Base-by-base conservation (phyloP, 2,113 vertebrate genomes). In the Synchiropus splendidus region DNA sequence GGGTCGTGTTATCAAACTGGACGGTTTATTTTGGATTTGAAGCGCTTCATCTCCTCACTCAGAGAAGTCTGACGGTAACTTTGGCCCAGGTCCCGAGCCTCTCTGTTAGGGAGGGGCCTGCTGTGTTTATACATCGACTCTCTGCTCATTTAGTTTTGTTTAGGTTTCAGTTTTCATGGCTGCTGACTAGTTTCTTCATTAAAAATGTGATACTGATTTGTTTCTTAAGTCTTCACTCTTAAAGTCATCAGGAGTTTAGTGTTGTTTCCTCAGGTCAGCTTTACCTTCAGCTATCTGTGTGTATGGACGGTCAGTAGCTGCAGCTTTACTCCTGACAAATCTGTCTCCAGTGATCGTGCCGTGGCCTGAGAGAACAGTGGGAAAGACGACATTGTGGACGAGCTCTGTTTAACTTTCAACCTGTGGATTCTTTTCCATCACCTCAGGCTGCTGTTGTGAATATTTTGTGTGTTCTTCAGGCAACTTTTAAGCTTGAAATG, bases 371-470 rank as follows among this genome's bases (percentile, higher is more conserved):
- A 55, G 62, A 67, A 72, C 50, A 58, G 16, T 8, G 10, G 12
- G 36, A 41, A 45, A 46, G 36, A 46, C 2, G 1, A 33, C 34
- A 57, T 37, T 67, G 63, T 64, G 50, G 37, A 48, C 5, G 9
- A 2, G 42, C 33, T 72, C 61, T 72, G 56, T 74, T 68, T 70
- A 6, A 37, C 42, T 54, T 70, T 14, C 4, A 56, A 63, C 71
- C 54, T 54, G 31, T 2, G 10, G 42, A 54, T 76, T 64, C 34
- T 64, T 64, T 71, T 63, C 48, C 50, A 55, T 18, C 15, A 5
- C 40, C n/a, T 11, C 6, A 14, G 33, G 67, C 63, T 42, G 13
- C 35, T 14, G 2, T 32, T 45, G 64, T 55, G 64, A 48, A 53
- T 48, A 55, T 10, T 18, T 32, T 48, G 18, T 49, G 11, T 50